phyloP scores from a whole-genome alignment of 1,140 invertebrate genomes.

The Meloidogyne chitwoodi region DNA sequence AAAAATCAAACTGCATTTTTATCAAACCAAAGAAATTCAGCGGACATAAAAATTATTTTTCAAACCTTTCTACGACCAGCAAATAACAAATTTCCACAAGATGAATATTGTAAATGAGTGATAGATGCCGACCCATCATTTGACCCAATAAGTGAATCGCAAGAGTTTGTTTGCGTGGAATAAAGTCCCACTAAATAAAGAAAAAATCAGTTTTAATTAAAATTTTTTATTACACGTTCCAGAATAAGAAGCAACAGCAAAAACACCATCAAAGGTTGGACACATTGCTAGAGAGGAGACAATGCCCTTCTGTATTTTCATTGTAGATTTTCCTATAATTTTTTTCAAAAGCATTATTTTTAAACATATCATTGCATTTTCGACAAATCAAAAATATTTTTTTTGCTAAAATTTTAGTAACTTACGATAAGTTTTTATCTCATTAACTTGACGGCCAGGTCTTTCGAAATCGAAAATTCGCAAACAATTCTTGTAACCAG shows the following conservation, averaged over 20 bases:
- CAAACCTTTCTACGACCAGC: slow-evolving; percentile 28
- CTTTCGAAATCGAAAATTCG: slow-evolving; percentile 30
- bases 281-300: slow-evolving; percentile 36
- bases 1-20: too few species aligned
- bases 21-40: too few species aligned
- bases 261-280: slow-evolving; percentile 39
- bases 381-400: neutral
- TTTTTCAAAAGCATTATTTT: too few species aligned
- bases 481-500: slow-evolving; percentile 32
- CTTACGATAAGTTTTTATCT: slow-evolving; percentile 41
- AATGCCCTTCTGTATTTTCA: slow-evolving; percentile 26
- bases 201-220: neutral
- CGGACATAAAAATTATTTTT: too few species aligned
- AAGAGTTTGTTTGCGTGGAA: slow-evolving; percentile 32
- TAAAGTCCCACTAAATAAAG: slow-evolving; percentile 30
- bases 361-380: neutral
- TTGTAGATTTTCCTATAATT: neutral
- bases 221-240: slow-evolving; percentile 19
- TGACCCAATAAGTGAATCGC: slow-evolving; percentile 33
- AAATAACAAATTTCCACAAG: slow-evolving; percentile 39
- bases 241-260: slow-evolving; percentile 29
- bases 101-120: slow-evolving; percentile 36
- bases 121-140: slow-evolving; percentile 13
- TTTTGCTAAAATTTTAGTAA: slow-evolving; percentile 2
- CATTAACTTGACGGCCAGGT: slow-evolving; percentile 28